phyloP scores from a whole-genome alignment of 2,797 vertebrate genomes.

The Microhierax caerulescens region DNA sequence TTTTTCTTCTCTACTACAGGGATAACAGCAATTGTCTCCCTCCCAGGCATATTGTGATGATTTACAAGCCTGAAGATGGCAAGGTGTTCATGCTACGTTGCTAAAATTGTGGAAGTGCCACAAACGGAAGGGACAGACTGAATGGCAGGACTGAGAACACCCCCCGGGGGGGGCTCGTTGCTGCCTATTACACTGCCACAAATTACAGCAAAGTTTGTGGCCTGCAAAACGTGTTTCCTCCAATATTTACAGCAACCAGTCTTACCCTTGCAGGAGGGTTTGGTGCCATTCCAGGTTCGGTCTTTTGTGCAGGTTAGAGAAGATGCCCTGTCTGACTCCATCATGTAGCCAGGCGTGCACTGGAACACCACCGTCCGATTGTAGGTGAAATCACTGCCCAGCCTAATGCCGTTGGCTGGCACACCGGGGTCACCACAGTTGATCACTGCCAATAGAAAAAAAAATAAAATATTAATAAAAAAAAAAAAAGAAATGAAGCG shows the following conservation, averaged over 20 bases:
- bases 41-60: not conserved
- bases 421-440: conserved; percentile 95
- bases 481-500: not conserved
- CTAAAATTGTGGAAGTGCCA: fast-evolving
- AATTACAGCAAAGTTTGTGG: too few relatives aligned
- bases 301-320: conserved; percentile 92
- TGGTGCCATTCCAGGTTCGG: conserved; percentile 94
- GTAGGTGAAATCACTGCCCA: conserved; percentile 91
- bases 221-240: not conserved
- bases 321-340: conserved; percentile 90
- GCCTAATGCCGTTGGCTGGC: conserved; percentile 89
- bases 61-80: not conserved
- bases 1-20: not conserved
- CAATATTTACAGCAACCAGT: fast-evolving
- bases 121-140: not conserved
- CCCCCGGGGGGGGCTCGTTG: not conserved
- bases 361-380: conserved; percentile 86
- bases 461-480: too few relatives aligned
- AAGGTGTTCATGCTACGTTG: not conserved
- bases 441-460: conserved; percentile 81
- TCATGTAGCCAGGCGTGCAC: conserved; percentile 90
- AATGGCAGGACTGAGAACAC: fast-evolving
- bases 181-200: not conserved
- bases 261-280: conserved; percentile 92
- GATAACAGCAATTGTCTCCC: not conserved